Conservation (phyloP, 2,888 invertebrate species). For the Hedychridium roseum region DNA sequence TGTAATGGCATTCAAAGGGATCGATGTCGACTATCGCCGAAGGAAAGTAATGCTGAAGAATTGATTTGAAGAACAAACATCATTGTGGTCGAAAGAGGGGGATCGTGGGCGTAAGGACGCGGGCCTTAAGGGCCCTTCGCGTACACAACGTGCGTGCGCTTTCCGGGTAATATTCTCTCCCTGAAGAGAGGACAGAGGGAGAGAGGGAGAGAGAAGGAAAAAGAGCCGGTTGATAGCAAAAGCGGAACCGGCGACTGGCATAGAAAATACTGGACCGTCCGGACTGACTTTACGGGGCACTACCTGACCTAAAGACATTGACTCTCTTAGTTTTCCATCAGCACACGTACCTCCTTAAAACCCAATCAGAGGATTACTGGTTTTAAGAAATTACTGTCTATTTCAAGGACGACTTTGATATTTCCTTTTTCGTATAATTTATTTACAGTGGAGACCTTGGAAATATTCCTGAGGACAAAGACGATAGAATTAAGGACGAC, state of each 20-base stretch:
- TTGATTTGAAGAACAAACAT: no score
- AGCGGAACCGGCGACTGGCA: constrained; percentile 20
- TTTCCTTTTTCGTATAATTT: no score
- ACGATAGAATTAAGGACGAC: no score
- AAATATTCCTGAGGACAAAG: no score
- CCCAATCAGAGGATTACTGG: no score
- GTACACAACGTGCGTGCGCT: constrained; percentile 37
- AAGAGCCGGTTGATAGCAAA: constrained; percentile 30
- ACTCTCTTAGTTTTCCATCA: constrained; percentile 9
- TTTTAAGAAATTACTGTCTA: no score
- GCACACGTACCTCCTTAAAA: no score
- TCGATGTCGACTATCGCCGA: no score
- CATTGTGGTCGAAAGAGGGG: constrained; percentile 14
- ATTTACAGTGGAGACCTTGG: no score
- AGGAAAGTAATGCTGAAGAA: no score
- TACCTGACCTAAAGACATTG: constrained; percentile 19
- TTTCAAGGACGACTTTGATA: no score
- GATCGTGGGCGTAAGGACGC: constrained; percentile 36
- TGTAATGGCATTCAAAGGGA: no score
- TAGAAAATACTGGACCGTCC: constrained; percentile 33
- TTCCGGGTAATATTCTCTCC: constrained; percentile 46
- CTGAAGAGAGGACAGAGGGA: background rate
- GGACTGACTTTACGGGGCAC: constrained; percentile 23
- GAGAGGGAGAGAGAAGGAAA: background rate
- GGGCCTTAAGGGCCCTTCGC: constrained; percentile 23